A percentile compares a stretch with the other conserved stretches of the same genome.
These are phyloP conservation scores for Ctenicera cuprea DNA, from an alignment of 2,888 invertebrate species.

Conservation along the genomic window DNA sequence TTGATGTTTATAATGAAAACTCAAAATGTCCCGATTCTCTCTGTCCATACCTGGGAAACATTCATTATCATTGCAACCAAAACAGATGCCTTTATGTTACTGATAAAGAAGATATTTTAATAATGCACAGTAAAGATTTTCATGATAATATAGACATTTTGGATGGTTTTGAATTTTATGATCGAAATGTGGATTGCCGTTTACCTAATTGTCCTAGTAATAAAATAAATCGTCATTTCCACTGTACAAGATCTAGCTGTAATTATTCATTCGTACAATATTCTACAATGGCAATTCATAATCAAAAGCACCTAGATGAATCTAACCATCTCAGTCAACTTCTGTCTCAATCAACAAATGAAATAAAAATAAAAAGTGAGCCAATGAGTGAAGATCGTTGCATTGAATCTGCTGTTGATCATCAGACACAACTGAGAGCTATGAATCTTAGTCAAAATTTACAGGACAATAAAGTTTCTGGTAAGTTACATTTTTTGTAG, in stretches of 20 bases:
- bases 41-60: slow-evolving; percentile 81
- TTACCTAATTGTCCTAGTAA: slow-evolving; percentile 81
- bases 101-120: slow-evolving; percentile 85
- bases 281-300: slow-evolving; percentile 84
- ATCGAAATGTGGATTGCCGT: slow-evolving; percentile 82
- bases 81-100: slow-evolving; percentile 88
- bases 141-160: slow-evolving; percentile 88
- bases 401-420: slow-evolving; percentile 46
- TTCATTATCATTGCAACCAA: slow-evolving; percentile 92
- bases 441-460: slow-evolving; percentile 67
- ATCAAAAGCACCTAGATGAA: slow-evolving; percentile 78
- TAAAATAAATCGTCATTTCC: slow-evolving; percentile 84
- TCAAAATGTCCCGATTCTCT: slow-evolving; percentile 84
- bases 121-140: slow-evolving; percentile 90
- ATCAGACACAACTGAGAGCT: slow-evolving; percentile 63
- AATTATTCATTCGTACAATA: slow-evolving; percentile 84
- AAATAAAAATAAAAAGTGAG: slow-evolving; percentile 61
- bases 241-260: slow-evolving; percentile 82
- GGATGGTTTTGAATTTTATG: slow-evolving; percentile 91
- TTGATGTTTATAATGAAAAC: slow-evolving; percentile 77
- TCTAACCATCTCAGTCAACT: slow-evolving; percentile 54
- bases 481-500: slow-evolving; percentile 61
- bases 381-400: slow-evolving; percentile 60
- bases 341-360: slow-evolving; percentile 58
- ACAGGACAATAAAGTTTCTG: slow-evolving; percentile 68